phyloP scores from a whole-genome alignment of 1,140 invertebrate genomes.

The Panonychus citri region DNA sequence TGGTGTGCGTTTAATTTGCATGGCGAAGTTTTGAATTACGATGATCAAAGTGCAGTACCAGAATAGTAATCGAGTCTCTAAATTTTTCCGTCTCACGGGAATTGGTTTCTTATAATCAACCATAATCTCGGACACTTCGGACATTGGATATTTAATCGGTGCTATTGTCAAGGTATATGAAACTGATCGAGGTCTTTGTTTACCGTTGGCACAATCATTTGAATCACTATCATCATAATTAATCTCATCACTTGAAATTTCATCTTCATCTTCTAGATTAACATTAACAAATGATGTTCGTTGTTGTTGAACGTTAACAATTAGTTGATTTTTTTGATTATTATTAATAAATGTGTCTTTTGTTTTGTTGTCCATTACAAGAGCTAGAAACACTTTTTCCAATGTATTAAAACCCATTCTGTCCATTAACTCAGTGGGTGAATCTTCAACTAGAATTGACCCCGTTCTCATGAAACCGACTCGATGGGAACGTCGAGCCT shows the following conservation, averaged over 20 bases:
- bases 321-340: not conserved
- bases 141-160: not conserved
- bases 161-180: not conserved
- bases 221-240: too few species aligned
- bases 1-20: slow-evolving; percentile 10
- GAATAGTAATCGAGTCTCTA: slow-evolving; percentile 39
- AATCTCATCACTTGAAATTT: too few species aligned
- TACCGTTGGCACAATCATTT: not conserved
- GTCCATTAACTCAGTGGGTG: slow-evolving; percentile 52
- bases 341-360: not conserved
- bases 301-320: not conserved
- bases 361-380: slow-evolving; percentile 32
- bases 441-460: slow-evolving; percentile 51
- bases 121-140: not conserved
- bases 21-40: slow-evolving; percentile 1
- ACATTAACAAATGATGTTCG: not conserved
- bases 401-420: slow-evolving; percentile 57
- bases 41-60: not conserved
- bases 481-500: slow-evolving; percentile 21
- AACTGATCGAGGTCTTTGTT: not conserved
- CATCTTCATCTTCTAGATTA: too few species aligned
- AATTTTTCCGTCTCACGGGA: slow-evolving; percentile 65
- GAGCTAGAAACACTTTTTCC: slow-evolving; percentile 78
- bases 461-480: slow-evolving; percentile 27
- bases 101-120: slow-evolving; percentile 35